Percentiles rank a stretch among this genome's conserved stretches.
Evolutionary conservation across 2,888 invertebrate genomes (phyloP).

Genomic region (Xestia rhomboidea): DNA sequence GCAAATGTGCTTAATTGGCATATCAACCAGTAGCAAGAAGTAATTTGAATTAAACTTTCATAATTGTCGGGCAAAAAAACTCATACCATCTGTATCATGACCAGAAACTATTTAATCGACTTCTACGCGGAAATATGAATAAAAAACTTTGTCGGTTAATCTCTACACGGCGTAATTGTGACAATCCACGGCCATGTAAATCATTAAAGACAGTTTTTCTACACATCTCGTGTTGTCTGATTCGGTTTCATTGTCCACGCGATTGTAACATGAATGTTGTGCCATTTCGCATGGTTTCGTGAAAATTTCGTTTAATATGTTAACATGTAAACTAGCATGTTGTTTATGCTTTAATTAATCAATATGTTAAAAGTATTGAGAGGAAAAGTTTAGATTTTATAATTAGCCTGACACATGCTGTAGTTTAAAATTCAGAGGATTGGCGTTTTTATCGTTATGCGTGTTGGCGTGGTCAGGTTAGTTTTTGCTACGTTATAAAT

Average conservation of each 20-base stretch:
- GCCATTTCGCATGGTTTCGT: conserved; percentile 29
- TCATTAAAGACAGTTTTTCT: conserved; percentile 51
- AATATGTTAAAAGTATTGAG: conserved; percentile 12
- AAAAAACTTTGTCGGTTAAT: conserved; percentile 34
- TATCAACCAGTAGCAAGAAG: background rate
- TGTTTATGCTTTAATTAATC: conserved; percentile 18
- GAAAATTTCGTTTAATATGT: conserved; percentile 26
- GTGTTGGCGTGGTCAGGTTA: background rate
- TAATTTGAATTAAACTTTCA: conserved; percentile 37
- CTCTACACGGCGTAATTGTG: conserved; percentile 47
- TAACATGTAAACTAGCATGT: conserved; percentile 31
- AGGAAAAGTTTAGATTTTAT: conserved; percentile 11
- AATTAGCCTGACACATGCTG: background rate
- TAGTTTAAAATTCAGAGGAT: conserved; percentile 28
- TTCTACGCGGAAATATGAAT: conserved; percentile 38
- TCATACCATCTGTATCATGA: conserved; percentile 40
- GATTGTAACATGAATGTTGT: conserved; percentile 17
- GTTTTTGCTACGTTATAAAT: background rate
- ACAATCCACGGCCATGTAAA: conserved; percentile 54
- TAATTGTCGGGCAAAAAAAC: conserved; percentile 34
- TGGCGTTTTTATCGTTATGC: conserved; percentile 18
- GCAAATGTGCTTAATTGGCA: conserved; percentile 24
- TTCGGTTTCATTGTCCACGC: conserved; percentile 42
- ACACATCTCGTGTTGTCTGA: conserved; percentile 52
- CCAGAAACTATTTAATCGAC: conserved; percentile 32